Evolutionary conservation across 2,797 vertebrate genomes (phyloP).

Genomic region (Sitta carolinensis): DNA sequence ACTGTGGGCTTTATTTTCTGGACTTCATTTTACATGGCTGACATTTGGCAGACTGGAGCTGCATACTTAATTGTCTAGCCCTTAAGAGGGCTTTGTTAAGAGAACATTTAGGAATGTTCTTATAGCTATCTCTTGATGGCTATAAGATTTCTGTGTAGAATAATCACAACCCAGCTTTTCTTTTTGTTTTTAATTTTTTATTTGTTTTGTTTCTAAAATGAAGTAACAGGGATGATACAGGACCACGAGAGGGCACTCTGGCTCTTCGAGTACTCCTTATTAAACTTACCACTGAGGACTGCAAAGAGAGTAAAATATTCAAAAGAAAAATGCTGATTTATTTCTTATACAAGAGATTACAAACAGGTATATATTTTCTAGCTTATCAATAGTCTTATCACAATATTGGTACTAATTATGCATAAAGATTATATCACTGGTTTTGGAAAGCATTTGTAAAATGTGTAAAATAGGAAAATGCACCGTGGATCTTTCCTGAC

Average conservation of each 20-base stretch:
- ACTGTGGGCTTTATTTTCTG: neutral
- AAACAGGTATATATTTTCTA: neutral
- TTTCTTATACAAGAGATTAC: neutral
- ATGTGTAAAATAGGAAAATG: neutral
- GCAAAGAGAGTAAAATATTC: neutral
- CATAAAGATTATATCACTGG: neutral
- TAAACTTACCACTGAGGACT: neutral
- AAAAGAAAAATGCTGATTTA: neutral
- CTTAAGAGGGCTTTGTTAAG: neutral
- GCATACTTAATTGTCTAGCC: neutral
- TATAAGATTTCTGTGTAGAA: neutral
- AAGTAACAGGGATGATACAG: neutral
- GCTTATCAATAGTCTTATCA: neutral
- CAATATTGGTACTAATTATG: neutral
- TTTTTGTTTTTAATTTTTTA: neutral
- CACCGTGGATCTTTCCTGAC: neutral
- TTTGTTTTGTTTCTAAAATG: neutral
- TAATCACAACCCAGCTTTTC: neutral
- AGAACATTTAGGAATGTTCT: neutral
- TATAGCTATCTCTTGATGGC: neutral
- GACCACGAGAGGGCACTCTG: conserved; percentile 73
- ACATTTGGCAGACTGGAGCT: neutral
- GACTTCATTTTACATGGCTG: neutral
- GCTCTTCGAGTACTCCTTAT: conserved; percentile 21
- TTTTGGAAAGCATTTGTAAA: neutral